Conservation (phyloP, 2,113 vertebrate species). For the Meles meles region DNA sequence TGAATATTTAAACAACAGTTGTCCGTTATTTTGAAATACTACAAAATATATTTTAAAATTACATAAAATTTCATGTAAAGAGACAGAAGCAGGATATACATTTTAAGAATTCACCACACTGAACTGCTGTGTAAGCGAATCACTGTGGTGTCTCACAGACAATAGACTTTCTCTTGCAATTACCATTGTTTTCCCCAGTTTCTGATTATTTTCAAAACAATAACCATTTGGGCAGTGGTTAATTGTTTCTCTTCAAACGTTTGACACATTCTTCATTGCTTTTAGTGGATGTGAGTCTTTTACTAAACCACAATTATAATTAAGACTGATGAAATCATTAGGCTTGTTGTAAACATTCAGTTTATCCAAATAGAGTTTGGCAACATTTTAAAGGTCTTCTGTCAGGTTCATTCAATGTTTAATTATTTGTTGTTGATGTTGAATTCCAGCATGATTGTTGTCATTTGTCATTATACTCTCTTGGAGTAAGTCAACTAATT, state of each 20-base stretch:
- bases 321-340: conserved; percentile 90
- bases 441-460: conserved; percentile 74
- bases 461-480: conserved; percentile 74
- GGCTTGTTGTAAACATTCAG: conserved; percentile 83
- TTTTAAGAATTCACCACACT: neutral
- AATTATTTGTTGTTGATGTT: conserved; percentile 81
- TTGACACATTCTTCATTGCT: conserved; percentile 82
- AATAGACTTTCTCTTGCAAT: conserved; percentile 69
- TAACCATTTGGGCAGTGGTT: conserved; percentile 79
- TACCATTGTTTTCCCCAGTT: conserved; percentile 63
- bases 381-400: conserved; percentile 86
- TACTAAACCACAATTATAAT: conserved; percentile 78
- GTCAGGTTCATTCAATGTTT: conserved; percentile 84
- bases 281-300: conserved; percentile 75
- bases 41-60: neutral
- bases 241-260: conserved; percentile 79
- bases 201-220: conserved; percentile 80
- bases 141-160: conserved; percentile 19
- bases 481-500: conserved; percentile 52
- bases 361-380: conserved; percentile 85
- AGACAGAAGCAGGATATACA: neutral
- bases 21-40: neutral
- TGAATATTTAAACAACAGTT: neutral
- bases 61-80: neutral
- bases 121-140: conserved; percentile 37